phyloP scores from a whole-genome alignment of 2,888 invertebrate species.

The Teinopalpus imperialis region DNA sequence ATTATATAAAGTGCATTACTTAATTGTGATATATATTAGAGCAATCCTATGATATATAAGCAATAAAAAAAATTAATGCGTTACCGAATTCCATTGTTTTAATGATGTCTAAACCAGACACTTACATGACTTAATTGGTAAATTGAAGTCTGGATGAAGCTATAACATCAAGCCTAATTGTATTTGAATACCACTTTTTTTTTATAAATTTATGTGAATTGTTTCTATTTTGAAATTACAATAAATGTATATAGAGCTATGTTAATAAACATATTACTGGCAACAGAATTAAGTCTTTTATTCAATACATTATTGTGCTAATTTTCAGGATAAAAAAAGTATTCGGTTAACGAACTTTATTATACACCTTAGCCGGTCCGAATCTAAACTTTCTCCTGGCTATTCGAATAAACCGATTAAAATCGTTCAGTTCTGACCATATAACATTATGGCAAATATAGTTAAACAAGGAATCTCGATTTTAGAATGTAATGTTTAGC shows the following conservation, averaged over 20 bases:
- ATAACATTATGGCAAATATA: too few species aligned
- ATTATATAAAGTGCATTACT: constrained; percentile 76
- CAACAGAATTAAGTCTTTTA: constrained; percentile 49
- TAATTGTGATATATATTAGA: constrained; percentile 73
- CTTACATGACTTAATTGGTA: constrained; percentile 47
- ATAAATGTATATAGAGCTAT: constrained; percentile 76
- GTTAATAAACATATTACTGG: constrained; percentile 79
- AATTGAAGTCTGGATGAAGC: constrained; percentile 43
- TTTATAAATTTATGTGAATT: constrained; percentile 63
- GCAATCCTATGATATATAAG: constrained; percentile 56
- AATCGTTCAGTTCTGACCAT: too few species aligned
- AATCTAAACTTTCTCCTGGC: too few species aligned
- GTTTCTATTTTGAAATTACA: constrained; percentile 76
- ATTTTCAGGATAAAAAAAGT: too few species aligned
- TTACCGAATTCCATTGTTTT: constrained; percentile 51
- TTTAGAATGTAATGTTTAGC: too few species aligned
- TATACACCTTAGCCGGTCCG: too few species aligned
- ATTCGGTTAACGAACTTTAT: too few species aligned
- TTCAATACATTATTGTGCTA: too few species aligned
- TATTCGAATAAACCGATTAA: too few species aligned
- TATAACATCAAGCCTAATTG: constrained; percentile 67
- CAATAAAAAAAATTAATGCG: constrained; percentile 49
- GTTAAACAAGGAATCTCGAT: too few species aligned
- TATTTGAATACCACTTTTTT: constrained; percentile 62
- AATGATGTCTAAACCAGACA: too few species aligned